A percentile compares a stretch with the other conserved stretches of the same genome.
Evolutionary conservation across 2,888 invertebrate species (phyloP).

Genomic region (Diadegma fenestrale): DNA sequence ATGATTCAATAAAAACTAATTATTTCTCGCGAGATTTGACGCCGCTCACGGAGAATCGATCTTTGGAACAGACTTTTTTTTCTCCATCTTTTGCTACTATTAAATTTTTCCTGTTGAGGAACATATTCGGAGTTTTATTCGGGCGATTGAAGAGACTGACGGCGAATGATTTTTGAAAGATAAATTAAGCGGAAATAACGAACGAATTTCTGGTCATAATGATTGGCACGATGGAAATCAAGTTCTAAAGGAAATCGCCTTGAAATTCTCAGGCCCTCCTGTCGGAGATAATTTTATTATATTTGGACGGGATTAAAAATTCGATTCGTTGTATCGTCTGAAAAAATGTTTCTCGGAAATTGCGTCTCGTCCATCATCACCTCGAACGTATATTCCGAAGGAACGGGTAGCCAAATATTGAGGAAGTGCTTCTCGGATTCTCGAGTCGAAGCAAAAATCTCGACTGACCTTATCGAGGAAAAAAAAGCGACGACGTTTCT

Average conservation of each 20-base stretch:
- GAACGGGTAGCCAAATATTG: neutral
- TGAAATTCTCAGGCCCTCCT: neutral
- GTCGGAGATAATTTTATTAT: neutral
- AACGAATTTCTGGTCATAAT: neutral
- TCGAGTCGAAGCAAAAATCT: neutral
- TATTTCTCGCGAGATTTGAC: neutral
- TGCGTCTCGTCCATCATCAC: neutral
- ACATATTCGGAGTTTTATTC: too few species aligned
- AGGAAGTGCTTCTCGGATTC: neutral
- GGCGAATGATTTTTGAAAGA: too few species aligned
- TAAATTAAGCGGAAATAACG: neutral
- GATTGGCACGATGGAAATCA: neutral
- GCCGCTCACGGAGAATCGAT: neutral
- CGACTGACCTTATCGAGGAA: neutral
- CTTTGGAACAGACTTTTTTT: too few species aligned
- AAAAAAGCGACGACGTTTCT: neutral
- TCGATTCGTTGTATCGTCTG: neutral
- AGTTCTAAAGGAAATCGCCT: slow-evolving; percentile 22
- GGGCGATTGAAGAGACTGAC: too few species aligned
- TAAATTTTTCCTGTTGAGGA: too few species aligned
- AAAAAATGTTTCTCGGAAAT: slow-evolving; percentile 2
- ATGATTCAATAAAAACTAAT: neutral
- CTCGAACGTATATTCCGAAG: neutral
- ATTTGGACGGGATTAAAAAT: neutral
- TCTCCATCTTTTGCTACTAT: neutral